Conservation (phyloP, 1,140 invertebrate species). For the Achatina immaculata region DNA sequence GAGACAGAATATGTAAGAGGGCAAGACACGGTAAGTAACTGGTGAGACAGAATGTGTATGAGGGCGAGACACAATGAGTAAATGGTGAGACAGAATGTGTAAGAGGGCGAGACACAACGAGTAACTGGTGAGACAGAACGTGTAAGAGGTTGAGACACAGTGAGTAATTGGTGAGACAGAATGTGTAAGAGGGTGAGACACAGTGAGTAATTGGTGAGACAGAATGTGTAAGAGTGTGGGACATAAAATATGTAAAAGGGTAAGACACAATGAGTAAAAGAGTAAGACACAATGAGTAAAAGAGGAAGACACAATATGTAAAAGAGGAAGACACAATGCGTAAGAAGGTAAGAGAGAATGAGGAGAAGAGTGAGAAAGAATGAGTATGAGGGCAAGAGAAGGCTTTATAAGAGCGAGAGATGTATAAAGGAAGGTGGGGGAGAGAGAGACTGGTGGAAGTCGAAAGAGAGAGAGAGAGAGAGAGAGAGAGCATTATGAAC, state of each 20-base stretch:
- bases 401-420: no score
- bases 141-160: not conserved
- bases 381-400: not conserved
- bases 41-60: not conserved
- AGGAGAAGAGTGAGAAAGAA: not conserved
- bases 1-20: no score
- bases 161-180: not conserved
- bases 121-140: not conserved
- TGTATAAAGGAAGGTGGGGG: constrained; percentile 1
- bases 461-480: constrained; percentile 29
- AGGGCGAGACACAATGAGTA: not conserved
- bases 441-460: constrained; percentile 15
- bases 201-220: not conserved
- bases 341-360: not conserved
- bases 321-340: not conserved
- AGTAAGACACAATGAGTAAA: not conserved
- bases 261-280: not conserved
- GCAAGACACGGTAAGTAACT: no score
- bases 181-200: not conserved
- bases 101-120: not conserved
- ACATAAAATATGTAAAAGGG: not conserved
- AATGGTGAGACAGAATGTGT: not conserved
- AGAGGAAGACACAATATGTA: not conserved
- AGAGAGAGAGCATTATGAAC: constrained; percentile 2
- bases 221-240: not conserved